These are phyloP conservation scores for Carduelis carduelis DNA, from an alignment of 2,797 vertebrate species.

Conservation along the genomic window DNA sequence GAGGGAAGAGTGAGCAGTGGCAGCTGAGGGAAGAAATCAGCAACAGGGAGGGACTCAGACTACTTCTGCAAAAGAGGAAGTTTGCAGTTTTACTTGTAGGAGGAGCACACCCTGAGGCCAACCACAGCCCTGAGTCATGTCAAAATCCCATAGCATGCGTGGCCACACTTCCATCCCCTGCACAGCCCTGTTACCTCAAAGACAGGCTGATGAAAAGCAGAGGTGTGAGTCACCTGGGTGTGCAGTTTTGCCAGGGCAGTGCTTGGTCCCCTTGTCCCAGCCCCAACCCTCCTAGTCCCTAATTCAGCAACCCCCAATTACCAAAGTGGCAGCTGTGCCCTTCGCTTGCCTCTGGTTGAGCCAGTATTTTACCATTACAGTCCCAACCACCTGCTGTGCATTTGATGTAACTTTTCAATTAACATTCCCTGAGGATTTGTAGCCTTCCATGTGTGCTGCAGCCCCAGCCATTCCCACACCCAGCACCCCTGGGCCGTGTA, in stretches of 20 bases:
- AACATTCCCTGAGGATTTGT: neutral
- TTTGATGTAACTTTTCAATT: constrained; percentile 6
- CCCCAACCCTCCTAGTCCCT: neutral
- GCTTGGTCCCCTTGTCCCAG: neutral
- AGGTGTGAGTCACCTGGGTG: neutral
- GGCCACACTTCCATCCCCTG: neutral
- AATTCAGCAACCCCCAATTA: neutral
- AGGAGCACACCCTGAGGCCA: neutral
- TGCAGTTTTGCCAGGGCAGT: neutral
- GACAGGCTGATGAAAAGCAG: neutral
- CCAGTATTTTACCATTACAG: neutral
- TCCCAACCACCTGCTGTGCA: neutral
- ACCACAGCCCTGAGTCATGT: neutral
- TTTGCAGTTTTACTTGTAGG: neutral
- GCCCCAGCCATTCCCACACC: neutral
- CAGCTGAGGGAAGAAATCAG: neutral
- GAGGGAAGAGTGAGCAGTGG: neutral
- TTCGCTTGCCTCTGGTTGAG: neutral
- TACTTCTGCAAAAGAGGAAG: neutral
- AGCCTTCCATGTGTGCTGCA: rapidly evolving
- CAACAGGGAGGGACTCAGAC: neutral
- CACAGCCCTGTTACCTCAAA: neutral
- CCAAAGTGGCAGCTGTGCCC: neutral
- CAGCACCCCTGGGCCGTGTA: neutral
- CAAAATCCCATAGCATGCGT: neutral